A percentile compares a stretch with the other conserved stretches of the same genome.
Conservation (phyloP, 2,113 vertebrate genomes). For the Thomomys bottae region DNA sequence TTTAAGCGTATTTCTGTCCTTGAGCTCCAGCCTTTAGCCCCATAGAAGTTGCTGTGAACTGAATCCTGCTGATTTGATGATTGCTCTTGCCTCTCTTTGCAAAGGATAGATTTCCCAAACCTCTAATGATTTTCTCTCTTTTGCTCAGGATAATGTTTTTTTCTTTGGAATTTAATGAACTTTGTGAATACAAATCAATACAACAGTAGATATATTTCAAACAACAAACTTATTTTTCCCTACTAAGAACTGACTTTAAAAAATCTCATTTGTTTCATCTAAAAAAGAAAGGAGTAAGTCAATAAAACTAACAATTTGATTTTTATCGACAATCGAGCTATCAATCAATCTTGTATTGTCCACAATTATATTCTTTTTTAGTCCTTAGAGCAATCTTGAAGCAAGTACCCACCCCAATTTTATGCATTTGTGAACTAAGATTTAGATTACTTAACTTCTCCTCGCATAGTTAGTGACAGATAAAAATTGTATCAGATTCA, state of each 20-base stretch:
- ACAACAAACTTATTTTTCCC: slow-evolving; percentile 4
- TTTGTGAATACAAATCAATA: slow-evolving; percentile 26
- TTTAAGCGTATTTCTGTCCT: slow-evolving; percentile 16
- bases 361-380: neutral
- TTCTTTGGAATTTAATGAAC: neutral
- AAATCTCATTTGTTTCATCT: neutral
- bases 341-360: neutral
- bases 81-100: neutral
- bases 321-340: neutral
- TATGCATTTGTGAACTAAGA: neutral
- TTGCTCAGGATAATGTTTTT: neutral
- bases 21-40: slow-evolving; percentile 1
- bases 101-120: neutral
- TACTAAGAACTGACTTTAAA: neutral
- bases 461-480: neutral
- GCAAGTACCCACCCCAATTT: neutral
- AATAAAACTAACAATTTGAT: neutral
- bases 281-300: neutral
- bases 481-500: neutral
- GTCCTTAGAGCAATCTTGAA: neutral
- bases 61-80: neutral
- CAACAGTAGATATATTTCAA: neutral
- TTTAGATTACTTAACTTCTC: neutral
- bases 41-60: neutral
- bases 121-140: slow-evolving; percentile 3